phyloP scores from a whole-genome alignment of 2,113 vertebrate genomes.

The Holacanthus passer region DNA sequence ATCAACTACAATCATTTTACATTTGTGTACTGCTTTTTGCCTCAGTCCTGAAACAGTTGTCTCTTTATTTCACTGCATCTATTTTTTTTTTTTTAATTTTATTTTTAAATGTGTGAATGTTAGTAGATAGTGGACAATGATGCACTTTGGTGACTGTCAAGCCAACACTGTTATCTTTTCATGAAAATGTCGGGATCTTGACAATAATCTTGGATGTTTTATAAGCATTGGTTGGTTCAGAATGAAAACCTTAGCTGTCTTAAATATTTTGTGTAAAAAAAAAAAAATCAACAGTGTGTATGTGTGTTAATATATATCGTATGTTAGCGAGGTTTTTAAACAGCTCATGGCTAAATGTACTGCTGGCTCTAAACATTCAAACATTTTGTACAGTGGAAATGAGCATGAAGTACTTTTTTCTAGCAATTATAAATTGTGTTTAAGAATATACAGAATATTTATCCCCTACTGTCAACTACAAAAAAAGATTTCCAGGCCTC shows the following conservation, averaged over 20 bases:
- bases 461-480: constrained; percentile 19
- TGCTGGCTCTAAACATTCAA: constrained; percentile 68
- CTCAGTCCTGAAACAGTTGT: constrained; percentile 10
- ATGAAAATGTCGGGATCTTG: constrained; percentile 65
- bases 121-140: constrained; percentile 48
- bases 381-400: constrained; percentile 71
- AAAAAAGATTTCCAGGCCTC: constrained; percentile 12
- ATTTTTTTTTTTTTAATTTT: constrained; percentile 21
- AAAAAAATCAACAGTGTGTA: constrained; percentile 7
- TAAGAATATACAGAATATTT: constrained; percentile 50
- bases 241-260: constrained; percentile 74
- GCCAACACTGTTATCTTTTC: constrained; percentile 71
- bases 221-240: constrained; percentile 64
- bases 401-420: constrained; percentile 68
- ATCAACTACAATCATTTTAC: constrained; percentile 11
- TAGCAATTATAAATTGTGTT: constrained; percentile 51
- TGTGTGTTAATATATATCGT: constrained; percentile 56
- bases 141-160: constrained; percentile 72
- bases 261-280: constrained; percentile 72
- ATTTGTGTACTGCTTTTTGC: constrained; percentile 33
- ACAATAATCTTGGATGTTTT: constrained; percentile 66
- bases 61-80: constrained; percentile 50
- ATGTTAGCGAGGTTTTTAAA: constrained; percentile 66
- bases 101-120: constrained; percentile 53
- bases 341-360: constrained; percentile 65